These are phyloP conservation scores for Corydoras maculifer DNA, from an alignment of 2,113 vertebrate species.

Conservation along the genomic window DNA sequence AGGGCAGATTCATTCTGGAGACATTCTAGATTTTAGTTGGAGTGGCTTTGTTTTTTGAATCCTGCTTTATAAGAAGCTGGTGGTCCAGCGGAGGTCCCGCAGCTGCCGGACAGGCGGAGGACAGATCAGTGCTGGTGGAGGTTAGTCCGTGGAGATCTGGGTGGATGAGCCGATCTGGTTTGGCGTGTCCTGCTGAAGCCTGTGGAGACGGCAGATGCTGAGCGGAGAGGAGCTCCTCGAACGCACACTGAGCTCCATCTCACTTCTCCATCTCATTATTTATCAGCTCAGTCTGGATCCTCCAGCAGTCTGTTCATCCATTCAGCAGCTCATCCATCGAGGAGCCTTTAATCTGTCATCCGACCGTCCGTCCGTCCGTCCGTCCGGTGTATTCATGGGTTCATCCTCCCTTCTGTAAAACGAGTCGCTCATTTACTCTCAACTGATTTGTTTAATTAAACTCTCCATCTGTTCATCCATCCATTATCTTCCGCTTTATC, in stretches of 20 bases:
- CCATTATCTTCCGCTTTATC: too few species aligned
- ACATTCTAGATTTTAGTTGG: too few species aligned
- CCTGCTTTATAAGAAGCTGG: too few species aligned
- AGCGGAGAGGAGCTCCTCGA: conserved; percentile 18
- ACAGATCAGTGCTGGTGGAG: conserved; percentile 18
- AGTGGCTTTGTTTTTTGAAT: too few species aligned
- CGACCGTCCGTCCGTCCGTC: neutral
- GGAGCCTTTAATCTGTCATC: neutral
- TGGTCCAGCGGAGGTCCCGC: too few species aligned
- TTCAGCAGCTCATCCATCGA: neutral
- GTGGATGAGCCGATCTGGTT: conserved; percentile 17
- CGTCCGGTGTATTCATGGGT: neutral
- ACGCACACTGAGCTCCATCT: neutral
- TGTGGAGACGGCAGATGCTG: conserved; percentile 19
- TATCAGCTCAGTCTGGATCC: neutral
- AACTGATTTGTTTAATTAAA: too few species aligned
- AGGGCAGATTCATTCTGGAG: too few species aligned
- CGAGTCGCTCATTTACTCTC: too few species aligned
- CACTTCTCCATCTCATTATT: neutral
- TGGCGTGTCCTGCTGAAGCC: conserved; percentile 27
- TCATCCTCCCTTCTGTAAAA: too few species aligned
- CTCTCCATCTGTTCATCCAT: too few species aligned
- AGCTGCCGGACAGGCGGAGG: neutral
- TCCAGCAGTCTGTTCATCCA: neutral
- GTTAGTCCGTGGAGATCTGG: conserved; percentile 11